Evolutionary conservation across 1,140 invertebrate species (phyloP), one percentile per base, ranked within the genome.

Genomic region (Scaptomyza graminum): DNA sequence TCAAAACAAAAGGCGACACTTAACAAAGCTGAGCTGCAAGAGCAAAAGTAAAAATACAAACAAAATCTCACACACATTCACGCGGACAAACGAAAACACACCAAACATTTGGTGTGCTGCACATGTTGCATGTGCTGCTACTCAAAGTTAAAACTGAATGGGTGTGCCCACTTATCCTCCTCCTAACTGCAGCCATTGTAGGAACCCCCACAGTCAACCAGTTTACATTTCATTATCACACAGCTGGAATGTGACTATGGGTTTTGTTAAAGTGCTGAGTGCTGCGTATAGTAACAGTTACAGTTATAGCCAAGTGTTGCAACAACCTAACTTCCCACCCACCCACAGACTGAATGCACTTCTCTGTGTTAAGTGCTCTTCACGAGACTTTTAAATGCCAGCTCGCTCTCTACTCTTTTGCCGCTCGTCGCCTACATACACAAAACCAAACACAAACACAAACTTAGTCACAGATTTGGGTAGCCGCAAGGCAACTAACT

Each of bases 161-260:
- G 62, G 61, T n/a, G 44, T 46, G 60, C 15, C 25, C 25, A 15
- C 18, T 69, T 12, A 12, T 31, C 28, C 7, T 9, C 8, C 31
- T 34, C 2, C 31, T 9, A 34, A 15, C 56, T 22, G 12, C 3
- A n/a, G 1, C 3, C 46, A 49, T 16, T 9, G 31, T 34, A 41
- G n/a, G n/a, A 41, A 7, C 13, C 16, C 18, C 22, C 16, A 13
- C 49, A 12, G 43, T 67, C 34, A 50, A 54, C 56, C 49, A 71
- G 55, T 60, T 66, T 61, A 70, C 72, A 64, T 84, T 79, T 67
- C 49, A 79, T 73, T 79, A 63, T 62, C 81, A 52, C 81, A 56
- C 76, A 69, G 51, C 65, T 63, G 55, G 64, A 55, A 64, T 60
- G 46, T 28, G 49, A 73, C 73, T 66, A 51, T 47, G 44, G 47